Percentiles rank a stretch among this genome's conserved stretches.
Evolutionary conservation across 2,797 vertebrate species (phyloP).

Genomic region (Acipenser ruthenus): DNA sequence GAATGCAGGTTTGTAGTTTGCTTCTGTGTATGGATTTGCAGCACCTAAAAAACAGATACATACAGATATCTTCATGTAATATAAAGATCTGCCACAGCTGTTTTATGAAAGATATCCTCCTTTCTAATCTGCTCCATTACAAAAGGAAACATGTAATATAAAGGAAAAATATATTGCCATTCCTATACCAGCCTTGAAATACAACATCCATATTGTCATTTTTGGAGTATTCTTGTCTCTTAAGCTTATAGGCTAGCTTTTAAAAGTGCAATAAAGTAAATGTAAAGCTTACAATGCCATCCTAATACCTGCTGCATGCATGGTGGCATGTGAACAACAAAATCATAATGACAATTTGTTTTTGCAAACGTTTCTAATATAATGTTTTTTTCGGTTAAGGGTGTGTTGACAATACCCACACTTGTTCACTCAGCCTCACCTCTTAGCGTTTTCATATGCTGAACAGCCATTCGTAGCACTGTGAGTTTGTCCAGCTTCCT

Average conservation of each 20-base stretch:
- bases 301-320: background rate
- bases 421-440: conserved; percentile 53
- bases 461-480: conserved; percentile 93
- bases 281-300: background rate
- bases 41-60: conserved; percentile 60
- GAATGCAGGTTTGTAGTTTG: conserved; percentile 97
- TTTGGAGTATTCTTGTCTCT: too few relatives aligned
- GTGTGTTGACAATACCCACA: background rate
- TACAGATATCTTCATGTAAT: background rate
- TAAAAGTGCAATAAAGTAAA: background rate
- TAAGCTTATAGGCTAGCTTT: too few relatives aligned
- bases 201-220: too few relatives aligned
- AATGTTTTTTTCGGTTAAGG: background rate
- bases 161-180: background rate
- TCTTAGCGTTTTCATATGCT: conserved; percentile 96
- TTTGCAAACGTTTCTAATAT: too few relatives aligned
- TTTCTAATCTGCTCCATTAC: background rate
- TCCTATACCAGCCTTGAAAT: background rate
- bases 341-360: background rate
- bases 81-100: background rate
- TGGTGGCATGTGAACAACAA: conserved; percentile 2
- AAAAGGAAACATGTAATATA: background rate
- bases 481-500: conserved; percentile 95
- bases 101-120: background rate
- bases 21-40: conserved; percentile 93